Conservation (phyloP, 2,797 vertebrate species). For the Buceros bicornis region DNA sequence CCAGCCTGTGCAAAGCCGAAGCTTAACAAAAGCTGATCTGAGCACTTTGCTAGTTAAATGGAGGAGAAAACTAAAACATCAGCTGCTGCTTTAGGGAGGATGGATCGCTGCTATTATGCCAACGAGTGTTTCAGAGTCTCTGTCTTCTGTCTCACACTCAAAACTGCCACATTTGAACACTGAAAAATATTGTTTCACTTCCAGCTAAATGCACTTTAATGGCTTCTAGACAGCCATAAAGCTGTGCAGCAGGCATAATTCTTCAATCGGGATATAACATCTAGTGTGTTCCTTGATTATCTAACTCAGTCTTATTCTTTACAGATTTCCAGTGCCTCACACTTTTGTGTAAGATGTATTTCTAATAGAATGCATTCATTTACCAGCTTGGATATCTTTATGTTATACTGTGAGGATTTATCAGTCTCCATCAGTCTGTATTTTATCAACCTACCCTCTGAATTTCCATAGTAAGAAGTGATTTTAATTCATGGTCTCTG, state of each 20-base stretch:
- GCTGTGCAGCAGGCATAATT: constrained; percentile 53
- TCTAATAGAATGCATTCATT: constrained; percentile 8
- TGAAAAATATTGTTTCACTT: constrained; percentile 69
- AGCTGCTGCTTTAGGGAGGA: constrained; percentile 44
- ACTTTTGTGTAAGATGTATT: background rate
- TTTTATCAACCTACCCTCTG: background rate
- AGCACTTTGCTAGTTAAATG: constrained; percentile 26
- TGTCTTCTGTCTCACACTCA: constrained; percentile 59
- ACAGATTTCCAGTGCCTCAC: constrained; percentile 11
- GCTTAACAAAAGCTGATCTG: constrained; percentile 4
- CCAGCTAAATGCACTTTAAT: constrained; percentile 54
- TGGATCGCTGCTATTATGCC: constrained; percentile 2
- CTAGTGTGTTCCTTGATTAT: constrained; percentile 45
- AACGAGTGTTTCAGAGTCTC: constrained; percentile 41
- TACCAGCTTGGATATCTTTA: background rate
- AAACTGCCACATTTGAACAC: constrained; percentile 62
- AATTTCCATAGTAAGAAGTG: background rate
- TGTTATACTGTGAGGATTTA: background rate
- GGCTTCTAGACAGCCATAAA: constrained; percentile 40
- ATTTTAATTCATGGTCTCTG: background rate
- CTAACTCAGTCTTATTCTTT: constrained; percentile 5
- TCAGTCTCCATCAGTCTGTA: background rate
- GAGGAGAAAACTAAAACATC: constrained; percentile 23
- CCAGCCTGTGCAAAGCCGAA: background rate
- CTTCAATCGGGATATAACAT: constrained; percentile 32